Evolutionary conservation across 1,140 invertebrate genomes (phyloP).

Genomic region (Coptotermes formosanus): DNA sequence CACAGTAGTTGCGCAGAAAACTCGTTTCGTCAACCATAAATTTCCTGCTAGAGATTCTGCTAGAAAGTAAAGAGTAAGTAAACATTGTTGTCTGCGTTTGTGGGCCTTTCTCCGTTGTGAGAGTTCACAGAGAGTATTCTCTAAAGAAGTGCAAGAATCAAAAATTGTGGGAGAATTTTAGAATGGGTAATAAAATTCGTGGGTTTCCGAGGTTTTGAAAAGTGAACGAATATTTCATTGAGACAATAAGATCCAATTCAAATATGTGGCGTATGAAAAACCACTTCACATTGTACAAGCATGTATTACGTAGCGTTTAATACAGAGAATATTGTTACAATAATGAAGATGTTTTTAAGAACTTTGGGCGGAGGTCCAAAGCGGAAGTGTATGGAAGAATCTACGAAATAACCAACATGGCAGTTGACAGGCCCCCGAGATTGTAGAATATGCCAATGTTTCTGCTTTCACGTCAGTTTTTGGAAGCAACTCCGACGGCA

Average conservation of each 20-base stretch:
- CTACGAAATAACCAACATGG: constrained; percentile 35
- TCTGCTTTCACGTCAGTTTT: not conserved
- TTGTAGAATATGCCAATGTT: not conserved
- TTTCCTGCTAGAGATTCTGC: constrained; percentile 42
- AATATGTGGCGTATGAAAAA: not conserved
- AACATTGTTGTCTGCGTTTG: constrained; percentile 26
- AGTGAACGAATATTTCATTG: not conserved
- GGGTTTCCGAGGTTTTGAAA: not conserved
- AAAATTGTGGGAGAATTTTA: not conserved
- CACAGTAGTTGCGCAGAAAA: constrained; percentile 40
- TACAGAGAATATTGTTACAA: not conserved
- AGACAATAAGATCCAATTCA: not conserved
- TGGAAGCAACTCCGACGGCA: not conserved
- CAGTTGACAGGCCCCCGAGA: constrained; percentile 35
- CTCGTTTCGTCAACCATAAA: constrained; percentile 41
- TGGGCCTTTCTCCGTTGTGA: not conserved
- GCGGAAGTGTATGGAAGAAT: constrained; percentile 35
- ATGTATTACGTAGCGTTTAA: not conserved
- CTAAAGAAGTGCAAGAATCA: not conserved
- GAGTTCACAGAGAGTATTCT: not conserved
- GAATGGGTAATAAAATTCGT: too few relatives aligned
- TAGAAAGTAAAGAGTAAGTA: constrained; percentile 38
- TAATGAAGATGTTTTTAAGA: not conserved
- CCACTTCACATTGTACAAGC: not conserved
- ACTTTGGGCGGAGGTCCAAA: constrained; percentile 36